Evolutionary conservation across 2,888 invertebrate species (phyloP).

Genomic region (Zonitis immaculata): DNA sequence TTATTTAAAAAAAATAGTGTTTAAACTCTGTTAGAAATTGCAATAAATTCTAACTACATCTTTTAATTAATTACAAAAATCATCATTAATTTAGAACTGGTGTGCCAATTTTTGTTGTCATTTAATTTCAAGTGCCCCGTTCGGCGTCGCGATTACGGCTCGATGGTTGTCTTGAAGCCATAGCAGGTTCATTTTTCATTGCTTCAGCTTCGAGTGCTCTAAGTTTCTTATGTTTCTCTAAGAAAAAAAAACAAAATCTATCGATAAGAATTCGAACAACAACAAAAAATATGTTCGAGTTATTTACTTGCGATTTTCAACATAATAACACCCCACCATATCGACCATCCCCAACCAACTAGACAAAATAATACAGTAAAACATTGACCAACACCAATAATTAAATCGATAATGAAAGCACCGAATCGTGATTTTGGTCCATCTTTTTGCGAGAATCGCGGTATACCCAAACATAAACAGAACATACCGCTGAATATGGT

Average conservation of each 20-base stretch:
- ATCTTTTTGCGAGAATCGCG: constrained; percentile 78
- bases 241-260: no score
- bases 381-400: constrained; percentile 84
- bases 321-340: constrained; percentile 97
- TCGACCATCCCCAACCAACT: constrained; percentile 97
- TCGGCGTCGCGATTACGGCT: constrained; percentile 38
- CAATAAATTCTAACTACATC: constrained; percentile 17
- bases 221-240: constrained; percentile 63
- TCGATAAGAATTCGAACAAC: constrained; percentile 29
- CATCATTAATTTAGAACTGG: not conserved
- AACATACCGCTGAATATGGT: constrained; percentile 85
- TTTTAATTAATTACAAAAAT: no score
- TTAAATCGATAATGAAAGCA: constrained; percentile 76
- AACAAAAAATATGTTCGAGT: constrained; percentile 8
- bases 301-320: constrained; percentile 81
- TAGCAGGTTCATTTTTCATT: constrained; percentile 39
- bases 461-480: constrained; percentile 84
- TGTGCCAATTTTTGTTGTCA: no score
- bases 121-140: constrained; percentile 48
- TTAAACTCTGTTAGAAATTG: constrained; percentile 21
- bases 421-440: constrained; percentile 71
- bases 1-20: constrained; percentile 31
- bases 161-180: not conserved
- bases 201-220: constrained; percentile 54
- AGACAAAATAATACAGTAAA: constrained; percentile 92